Evolutionary conservation across 1,140 invertebrate genomes (phyloP), one percentile per base, ranked within the genome.

Genomic region (Drosophila varians): DNA sequence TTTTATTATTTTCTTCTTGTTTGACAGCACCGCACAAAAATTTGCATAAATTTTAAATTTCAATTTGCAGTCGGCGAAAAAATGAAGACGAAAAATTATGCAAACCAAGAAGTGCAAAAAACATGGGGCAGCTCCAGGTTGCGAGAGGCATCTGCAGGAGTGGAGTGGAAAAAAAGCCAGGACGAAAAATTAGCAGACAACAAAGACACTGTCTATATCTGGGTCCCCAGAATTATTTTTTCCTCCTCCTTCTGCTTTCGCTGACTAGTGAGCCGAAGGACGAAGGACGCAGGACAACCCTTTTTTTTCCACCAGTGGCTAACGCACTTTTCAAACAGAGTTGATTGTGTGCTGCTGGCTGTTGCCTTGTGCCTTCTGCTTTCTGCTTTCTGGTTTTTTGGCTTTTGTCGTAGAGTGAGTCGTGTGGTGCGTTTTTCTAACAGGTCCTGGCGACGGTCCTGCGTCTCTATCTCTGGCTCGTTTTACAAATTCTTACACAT

Each of bases 21-120:
- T 65, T 34, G 58, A 49, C 75, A 68, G 68, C 56, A 40, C 58
- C 61, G 62, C 52, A 74, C 28, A 46, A 48, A 74, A 82, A 87
- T 87, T 87, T 87, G 77, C 82, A 87, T 87, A 87, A 80, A 87
- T 87, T 87, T 87, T 87, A 87, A 87, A 87, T 87, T 87, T 87
- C 82, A 87, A 87, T 87, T 87, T 87, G 82, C 82, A 77, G 74
- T 57, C 70, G 46, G 12, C 34, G 46, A 56, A 54, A 45, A 56
- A 56, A 58, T 38, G 38, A 58, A 25, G 55, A 68, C 54, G 53
- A 72, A 55, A 69, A 65, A 83, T 76, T 77, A 76, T 80, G 77
- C 65, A 80, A 62, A 43, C 60, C 47, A 58, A 66, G 48, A 64
- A 65, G 28, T 4, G 36, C 57, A 43, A 45, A 34, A 52, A 36